Base-by-base conservation (phyloP, 2,888 invertebrate species). In the Oscheius sp. region DNA sequence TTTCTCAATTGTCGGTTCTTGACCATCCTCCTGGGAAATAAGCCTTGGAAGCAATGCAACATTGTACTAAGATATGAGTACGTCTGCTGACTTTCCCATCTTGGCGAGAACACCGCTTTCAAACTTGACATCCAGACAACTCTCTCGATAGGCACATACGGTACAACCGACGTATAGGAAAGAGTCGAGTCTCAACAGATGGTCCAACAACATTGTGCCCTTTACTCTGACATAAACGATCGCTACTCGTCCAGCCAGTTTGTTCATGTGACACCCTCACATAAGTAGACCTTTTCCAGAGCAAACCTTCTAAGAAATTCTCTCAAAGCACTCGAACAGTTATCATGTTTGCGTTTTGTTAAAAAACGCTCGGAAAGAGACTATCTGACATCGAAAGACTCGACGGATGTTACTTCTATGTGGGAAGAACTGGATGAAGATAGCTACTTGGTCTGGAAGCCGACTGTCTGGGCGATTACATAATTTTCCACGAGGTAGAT, bases 351-450 rank as follows among this genome's bases (percentile, higher is more conserved):
- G 78, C 79, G 78, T 29, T 87, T 87, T 57, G 71, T 82, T 1
- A 81, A 85, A 29, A 65, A 82, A 60, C 76, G 75, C 13, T 73
- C 60, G 29, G 74, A 87, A 72, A 55, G 59, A 9, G 86, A 87
- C 48, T 87, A 75, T 65, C 53, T 87, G 2, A 76, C 70, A 82
- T 87, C 33, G 83, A 82, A 33, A 84, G 82, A 42, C 63, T 82
- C 1, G 86, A 86, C 74, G 87, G 86, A 33, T 86, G 86, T 63
- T 86, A 86, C 60, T 83, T 82, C 0, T 86, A 81, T 73, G 87
- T 87, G 13, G 87, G 87, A 11, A 81, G 82, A 74, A 83, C 85
- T 29, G 86, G 81, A 2, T 79, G 80, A 21, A 65, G 80, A 60
- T 84, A 85, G 47, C 73, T 78, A 0, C 50, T 85, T 57, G 84